Evolutionary conservation across 2,888 invertebrate genomes (phyloP).

Genomic region (Macropis europaea): DNA sequence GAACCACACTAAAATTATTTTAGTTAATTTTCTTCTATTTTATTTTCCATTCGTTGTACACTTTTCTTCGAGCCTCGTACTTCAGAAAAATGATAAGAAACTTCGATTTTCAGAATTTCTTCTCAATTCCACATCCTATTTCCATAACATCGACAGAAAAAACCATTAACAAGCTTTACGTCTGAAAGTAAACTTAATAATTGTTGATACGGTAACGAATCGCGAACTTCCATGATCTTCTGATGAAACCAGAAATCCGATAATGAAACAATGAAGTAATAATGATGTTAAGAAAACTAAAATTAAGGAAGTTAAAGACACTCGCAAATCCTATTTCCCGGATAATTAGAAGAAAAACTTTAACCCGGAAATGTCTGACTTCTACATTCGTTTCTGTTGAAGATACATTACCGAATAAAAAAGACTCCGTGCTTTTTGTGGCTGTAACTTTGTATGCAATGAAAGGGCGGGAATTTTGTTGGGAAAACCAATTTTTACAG

Average conservation of each 20-base stretch:
- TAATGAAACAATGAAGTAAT: conserved; percentile 17
- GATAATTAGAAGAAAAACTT: conserved; percentile 39
- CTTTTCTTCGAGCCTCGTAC: no score
- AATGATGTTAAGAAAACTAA: no score
- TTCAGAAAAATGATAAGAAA: no score
- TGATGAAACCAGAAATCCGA: not conserved
- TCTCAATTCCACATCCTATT: no score
- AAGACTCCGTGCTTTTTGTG: not conserved
- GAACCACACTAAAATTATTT: no score
- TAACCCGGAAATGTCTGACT: conserved; percentile 11
- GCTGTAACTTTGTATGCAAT: conserved; percentile 6
- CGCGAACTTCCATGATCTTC: not conserved
- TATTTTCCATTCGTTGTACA: no score
- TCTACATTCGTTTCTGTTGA: conserved; percentile 2
- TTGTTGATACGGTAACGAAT: no score
- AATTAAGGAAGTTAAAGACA: conserved; percentile 16
- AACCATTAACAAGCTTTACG: no score
- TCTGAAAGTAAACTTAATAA: no score
- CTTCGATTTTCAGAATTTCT: no score
- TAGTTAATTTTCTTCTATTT: no score
- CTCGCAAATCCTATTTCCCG: conserved; percentile 9
- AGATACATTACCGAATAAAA: not conserved
- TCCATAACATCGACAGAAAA: no score
- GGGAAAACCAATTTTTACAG: not conserved
- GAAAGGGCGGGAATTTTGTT: not conserved